A percentile compares a stretch with the other conserved stretches of the same genome.
phyloP scores from a whole-genome alignment of 2,797 vertebrate genomes.

The Melanotaenia parkinsoni region DNA sequence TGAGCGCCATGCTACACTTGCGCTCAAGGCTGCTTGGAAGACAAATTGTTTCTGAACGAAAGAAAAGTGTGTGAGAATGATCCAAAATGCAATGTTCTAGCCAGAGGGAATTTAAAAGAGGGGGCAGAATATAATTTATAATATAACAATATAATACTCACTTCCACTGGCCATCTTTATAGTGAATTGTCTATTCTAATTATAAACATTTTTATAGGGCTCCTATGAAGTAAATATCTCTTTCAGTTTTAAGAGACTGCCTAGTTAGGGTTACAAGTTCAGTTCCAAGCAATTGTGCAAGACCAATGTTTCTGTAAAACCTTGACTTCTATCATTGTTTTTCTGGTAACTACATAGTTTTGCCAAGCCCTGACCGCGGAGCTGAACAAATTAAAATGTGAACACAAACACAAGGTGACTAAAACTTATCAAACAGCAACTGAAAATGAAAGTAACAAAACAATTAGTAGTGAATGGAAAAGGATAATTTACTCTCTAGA shows the following conservation, averaged over 20 bases:
- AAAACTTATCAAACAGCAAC: background rate
- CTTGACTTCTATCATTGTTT: background rate
- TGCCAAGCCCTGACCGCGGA: background rate
- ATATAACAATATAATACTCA: too few species aligned
- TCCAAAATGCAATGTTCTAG: background rate
- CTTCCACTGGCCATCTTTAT: background rate
- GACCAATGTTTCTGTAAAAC: background rate
- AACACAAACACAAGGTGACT: background rate
- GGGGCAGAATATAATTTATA: background rate
- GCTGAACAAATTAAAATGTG: background rate
- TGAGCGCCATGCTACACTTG: conserved; percentile 9
- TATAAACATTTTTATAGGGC: background rate
- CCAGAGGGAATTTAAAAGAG: background rate
- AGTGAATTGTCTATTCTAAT: background rate
- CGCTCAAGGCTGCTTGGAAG: conserved; percentile 17
- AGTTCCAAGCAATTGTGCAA: background rate
- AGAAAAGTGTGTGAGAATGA: background rate
- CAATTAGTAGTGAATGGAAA: background rate
- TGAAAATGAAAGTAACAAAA: background rate
- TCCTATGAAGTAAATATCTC: background rate
- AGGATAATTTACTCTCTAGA: background rate
- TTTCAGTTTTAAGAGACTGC: background rate
- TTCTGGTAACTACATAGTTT: background rate
- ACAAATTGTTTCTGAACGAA: background rate
- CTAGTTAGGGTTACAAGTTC: background rate